Evolutionary conservation across 2,888 invertebrate species (phyloP).

Genomic region (Pyrocoelia pectoralis): DNA sequence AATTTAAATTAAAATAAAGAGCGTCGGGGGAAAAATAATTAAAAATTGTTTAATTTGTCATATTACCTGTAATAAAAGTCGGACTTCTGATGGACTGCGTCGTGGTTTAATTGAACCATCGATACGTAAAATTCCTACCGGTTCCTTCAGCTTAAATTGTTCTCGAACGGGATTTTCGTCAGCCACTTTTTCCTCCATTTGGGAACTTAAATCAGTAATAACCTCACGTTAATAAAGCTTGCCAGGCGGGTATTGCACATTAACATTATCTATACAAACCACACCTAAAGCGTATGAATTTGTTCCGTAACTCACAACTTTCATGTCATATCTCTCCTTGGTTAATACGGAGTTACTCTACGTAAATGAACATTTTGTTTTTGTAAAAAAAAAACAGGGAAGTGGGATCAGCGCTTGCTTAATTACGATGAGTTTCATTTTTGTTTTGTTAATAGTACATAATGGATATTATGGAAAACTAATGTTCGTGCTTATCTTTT

Average conservation of each 20-base stretch:
- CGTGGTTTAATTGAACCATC: conserved; percentile 54
- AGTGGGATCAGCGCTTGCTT: conserved; percentile 11
- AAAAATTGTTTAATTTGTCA: background rate
- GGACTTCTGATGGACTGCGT: conserved; percentile 54
- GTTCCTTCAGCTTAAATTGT: conserved; percentile 39
- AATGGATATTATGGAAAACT: background rate
- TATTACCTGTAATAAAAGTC: conserved; percentile 48
- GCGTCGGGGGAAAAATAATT: conserved; percentile 34
- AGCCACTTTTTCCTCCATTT: conserved; percentile 32
- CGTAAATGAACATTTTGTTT: conserved; percentile 19
- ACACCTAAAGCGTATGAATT: conserved; percentile 42
- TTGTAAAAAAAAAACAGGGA: conserved; percentile 2
- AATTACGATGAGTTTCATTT: background rate
- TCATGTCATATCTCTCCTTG: conserved; percentile 12
- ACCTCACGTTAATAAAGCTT: too few species aligned
- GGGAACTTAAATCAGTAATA: background rate
- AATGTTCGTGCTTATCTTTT: background rate
- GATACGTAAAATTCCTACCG: conserved; percentile 58
- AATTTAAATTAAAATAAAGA: conserved; percentile 38
- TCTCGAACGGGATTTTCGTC: too few species aligned
- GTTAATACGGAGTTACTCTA: background rate
- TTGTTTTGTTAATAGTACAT: background rate
- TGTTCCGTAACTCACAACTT: conserved; percentile 37
- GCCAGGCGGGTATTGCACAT: conserved; percentile 42
- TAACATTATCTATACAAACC: conserved; percentile 46